Conservation (phyloP, 2,888 invertebrate species). For the Cistogaster globosa region DNA sequence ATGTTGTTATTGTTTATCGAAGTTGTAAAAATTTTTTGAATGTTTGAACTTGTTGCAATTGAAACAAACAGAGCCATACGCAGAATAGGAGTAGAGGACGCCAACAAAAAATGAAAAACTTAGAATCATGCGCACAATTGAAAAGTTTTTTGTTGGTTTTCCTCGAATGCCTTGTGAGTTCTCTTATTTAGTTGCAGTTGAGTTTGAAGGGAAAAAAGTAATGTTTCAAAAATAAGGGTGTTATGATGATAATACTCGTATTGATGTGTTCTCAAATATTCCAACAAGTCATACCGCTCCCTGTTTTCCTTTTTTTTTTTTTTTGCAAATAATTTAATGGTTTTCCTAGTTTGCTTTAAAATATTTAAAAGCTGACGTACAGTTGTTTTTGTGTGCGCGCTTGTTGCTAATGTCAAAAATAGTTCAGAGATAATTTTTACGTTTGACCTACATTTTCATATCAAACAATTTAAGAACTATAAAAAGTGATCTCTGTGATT, state of each 20-base stretch:
- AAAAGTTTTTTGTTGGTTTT: slow-evolving; percentile 15
- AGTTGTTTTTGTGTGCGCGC: not conserved
- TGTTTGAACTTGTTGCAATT: slow-evolving; percentile 68
- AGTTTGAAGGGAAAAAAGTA: no score
- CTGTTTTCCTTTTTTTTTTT: no score
- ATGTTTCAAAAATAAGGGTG: not conserved
- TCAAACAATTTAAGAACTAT: slow-evolving; percentile 9
- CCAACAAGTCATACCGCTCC: not conserved
- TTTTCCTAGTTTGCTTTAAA: slow-evolving; percentile 10
- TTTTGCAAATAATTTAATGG: not conserved
- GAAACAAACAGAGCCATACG: slow-evolving; percentile 25
- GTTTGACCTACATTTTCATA: not conserved
- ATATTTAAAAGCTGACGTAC: not conserved
- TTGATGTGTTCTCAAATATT: not conserved
- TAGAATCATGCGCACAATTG: slow-evolving; percentile 58
- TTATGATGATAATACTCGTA: not conserved
- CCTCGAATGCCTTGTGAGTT: not conserved
- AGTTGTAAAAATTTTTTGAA: slow-evolving; percentile 47
- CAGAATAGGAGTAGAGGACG: not conserved
- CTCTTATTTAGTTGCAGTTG: no score
- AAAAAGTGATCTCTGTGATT: slow-evolving; percentile 4
- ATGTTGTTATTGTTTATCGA: slow-evolving; percentile 31
- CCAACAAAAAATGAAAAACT: slow-evolving; percentile 21
- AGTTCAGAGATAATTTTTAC: slow-evolving; percentile 9
- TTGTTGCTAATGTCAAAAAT: not conserved